These are phyloP conservation scores for Gopherus evgoodei DNA, from an alignment of 2,113 vertebrate species.

Conservation along the genomic window DNA sequence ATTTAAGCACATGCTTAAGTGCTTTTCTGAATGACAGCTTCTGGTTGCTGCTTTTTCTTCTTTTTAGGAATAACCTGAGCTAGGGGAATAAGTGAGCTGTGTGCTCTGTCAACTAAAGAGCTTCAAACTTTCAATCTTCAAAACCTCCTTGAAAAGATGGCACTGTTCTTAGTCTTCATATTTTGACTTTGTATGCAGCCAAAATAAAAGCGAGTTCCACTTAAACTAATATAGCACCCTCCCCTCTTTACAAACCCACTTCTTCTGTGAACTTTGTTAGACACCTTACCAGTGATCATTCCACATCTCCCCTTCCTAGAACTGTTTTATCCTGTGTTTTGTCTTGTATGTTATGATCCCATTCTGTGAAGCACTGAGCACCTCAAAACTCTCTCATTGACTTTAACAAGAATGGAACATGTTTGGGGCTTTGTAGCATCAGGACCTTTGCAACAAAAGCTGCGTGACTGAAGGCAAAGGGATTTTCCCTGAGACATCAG, in stretches of 20 bases:
- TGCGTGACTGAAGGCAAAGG: neutral
- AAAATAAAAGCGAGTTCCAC: neutral
- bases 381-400: neutral
- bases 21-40: neutral
- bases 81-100: neutral
- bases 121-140: neutral
- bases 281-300: neutral
- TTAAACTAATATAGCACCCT: neutral
- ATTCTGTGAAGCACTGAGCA: neutral
- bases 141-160: neutral
- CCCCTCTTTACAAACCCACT: neutral
- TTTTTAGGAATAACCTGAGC: neutral
- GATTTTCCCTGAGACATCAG: neutral
- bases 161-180: neutral
- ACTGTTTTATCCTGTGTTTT: neutral
- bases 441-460: neutral
- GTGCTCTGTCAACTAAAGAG: neutral
- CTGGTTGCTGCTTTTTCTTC: neutral
- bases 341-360: neutral
- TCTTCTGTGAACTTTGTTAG: neutral
- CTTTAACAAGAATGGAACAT: neutral
- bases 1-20: accelerated
- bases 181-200: neutral
- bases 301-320: neutral
- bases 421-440: neutral